Conservation (phyloP, 2,113 vertebrate species). For the Apistogramma diplotaenia region DNA sequence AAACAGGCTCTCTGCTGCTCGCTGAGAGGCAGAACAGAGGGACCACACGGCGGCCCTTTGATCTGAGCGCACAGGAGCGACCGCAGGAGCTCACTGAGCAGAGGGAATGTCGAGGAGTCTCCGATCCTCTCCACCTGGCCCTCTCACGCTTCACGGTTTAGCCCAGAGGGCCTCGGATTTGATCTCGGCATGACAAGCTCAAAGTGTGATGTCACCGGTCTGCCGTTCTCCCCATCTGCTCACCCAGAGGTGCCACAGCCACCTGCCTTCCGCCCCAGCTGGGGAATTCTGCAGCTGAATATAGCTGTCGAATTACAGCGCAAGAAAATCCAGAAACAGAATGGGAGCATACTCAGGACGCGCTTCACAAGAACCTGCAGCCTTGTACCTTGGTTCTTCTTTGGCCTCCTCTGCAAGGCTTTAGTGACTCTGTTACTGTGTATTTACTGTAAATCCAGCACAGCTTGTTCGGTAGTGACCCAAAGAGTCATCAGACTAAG, state of each 20-base stretch:
- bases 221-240: not conserved
- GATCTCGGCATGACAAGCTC: constrained; percentile 64
- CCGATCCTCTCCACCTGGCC: constrained; percentile 65
- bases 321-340: constrained; percentile 64
- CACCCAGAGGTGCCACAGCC: constrained; percentile 58
- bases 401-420: constrained; percentile 26
- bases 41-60: constrained; percentile 76
- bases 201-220: constrained; percentile 72
- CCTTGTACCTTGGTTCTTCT: constrained; percentile 41
- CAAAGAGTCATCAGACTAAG: not conserved
- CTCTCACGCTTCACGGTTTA: constrained; percentile 58
- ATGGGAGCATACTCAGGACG: constrained; percentile 30
- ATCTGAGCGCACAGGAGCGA: constrained; percentile 68
- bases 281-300: constrained; percentile 76
- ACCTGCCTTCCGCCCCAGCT: constrained; percentile 71
- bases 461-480: not conserved
- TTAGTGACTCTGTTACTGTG: constrained; percentile 44
- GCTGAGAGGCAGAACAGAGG: constrained; percentile 69
- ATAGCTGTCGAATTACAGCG: constrained; percentile 65
- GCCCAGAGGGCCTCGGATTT: constrained; percentile 32
- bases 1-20: constrained; percentile 22
- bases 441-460: constrained; percentile 31
- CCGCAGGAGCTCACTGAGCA: constrained; percentile 55
- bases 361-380: constrained; percentile 38
- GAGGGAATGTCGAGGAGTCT: constrained; percentile 35